Base-by-base conservation (phyloP, 2,113 vertebrate genomes). In the Callipepla californica region DNA sequence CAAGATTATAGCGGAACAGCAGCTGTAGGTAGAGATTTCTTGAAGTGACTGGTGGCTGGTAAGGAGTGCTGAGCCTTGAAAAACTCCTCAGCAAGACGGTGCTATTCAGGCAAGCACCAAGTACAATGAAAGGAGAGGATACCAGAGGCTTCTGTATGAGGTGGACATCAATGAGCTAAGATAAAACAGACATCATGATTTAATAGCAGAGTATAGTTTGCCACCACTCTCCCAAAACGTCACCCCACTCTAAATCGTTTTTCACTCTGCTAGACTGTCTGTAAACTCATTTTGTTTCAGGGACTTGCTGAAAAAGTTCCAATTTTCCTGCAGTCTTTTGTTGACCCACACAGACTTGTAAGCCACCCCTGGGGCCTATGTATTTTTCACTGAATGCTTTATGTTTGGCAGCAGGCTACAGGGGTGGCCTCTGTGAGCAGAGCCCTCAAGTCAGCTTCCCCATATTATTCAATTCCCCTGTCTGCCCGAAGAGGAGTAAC, bases 101-200 rank as follows among this genome's bases (percentile, higher is more conserved):
- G 94, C 98, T 98, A 77, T 96, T 97, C 48, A 99, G 96, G 72
- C 99, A 99, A 51, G 97, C 94, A 62, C 98, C 98, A 20, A 99
- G 98, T 58, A 98, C 96, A 74, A 96, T 82, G 74, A 96, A 96
- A 85, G 96, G 96, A 47, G 97, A 95, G 77, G 97, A 97, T 1
- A 96, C 95, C 85, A 98, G 96, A 26, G 98, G 97, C 62, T 96
- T 97, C 87, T 97, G 97, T 84, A 98, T 94, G 95, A 99, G 97
- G 95, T 99, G 99, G 76, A 98, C 97, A 1, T 98, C 94, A 18
- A 97, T 97, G 48, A 99, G 97, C 98, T 99, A 95, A 59, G 36
- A 78, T 30, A 53, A 89, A 22, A 95, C 6, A 95, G 68, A 91
- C 16, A 85, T 1, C 1, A 38, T 6, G 69, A 8, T 2, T 42